Evolutionary conservation across 64 coral and sea anemone species (phyloP), one percentile per base, ranked within the genome.

Genomic region (Pachyseris speciosa): DNA sequence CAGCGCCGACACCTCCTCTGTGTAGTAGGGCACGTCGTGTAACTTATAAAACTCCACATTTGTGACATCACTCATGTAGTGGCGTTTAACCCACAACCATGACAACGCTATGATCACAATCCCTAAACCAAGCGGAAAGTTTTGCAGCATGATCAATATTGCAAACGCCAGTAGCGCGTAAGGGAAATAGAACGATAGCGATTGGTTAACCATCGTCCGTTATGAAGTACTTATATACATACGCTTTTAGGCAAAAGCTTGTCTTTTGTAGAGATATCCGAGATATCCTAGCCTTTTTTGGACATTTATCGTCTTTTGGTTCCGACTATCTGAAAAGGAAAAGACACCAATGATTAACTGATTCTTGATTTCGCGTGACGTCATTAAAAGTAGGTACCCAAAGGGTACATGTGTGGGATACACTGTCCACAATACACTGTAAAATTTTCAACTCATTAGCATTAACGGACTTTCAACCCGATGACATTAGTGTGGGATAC

Each of bases 21-120:
- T 74, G 50, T 91, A 61, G 2, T 91, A 37, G 20, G 89, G 68
- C 37, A 83, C 66, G 34, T 74, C 50, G 79, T 91, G 78, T 57
- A 91, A 67, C 71, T 58, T 40, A 27, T 45, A 52, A 40, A 91
- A 84, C 25, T 74, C 83, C 9, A 91, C 67, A 59, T 31, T 31
- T 19, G 32, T 28, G 7, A 74, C 20, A n/a, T 15, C 2, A 17
- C 6, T 12, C 10, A 48, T 1, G 22, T 7, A 15, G 22, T 69
- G 38, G 37, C 44, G 30, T 16, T 84, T 64, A 32, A 45, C 63
- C 17, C 41, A 71, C 7, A 37, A 38, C 78, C 49, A 72, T 27
- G 65, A 74, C 30, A 65, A 41, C 6, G 28, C 66, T 28, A 57
- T 72, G 50, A 74, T 91, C 38, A 91, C 37, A n/a, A 47, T 34